Conservation (phyloP, 2,888 invertebrate species). For the Drosophila pseudotakahashii region DNA sequence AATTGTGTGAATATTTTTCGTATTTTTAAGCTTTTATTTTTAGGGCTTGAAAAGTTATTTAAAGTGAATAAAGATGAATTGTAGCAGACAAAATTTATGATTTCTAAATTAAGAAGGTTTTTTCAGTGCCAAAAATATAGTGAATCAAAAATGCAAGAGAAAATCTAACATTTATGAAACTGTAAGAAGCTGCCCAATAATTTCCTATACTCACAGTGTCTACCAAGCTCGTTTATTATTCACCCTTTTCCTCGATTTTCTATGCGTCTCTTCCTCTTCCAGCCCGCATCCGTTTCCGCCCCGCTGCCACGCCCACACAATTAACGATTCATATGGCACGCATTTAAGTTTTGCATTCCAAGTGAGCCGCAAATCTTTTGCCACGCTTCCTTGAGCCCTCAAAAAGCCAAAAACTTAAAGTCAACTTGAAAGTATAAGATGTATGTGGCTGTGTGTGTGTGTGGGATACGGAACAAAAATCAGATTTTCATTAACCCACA, state of each 20-base stretch:
- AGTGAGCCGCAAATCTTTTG: constrained; percentile 61
- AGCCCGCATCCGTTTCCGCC: constrained; percentile 12
- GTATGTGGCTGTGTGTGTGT: constrained; percentile 27
- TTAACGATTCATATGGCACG: constrained; percentile 73
- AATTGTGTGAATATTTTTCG: neutral
- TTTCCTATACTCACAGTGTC: neutral
- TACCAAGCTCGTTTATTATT: neutral
- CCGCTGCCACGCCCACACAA: constrained; percentile 52
- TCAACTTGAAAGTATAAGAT: constrained; percentile 35
- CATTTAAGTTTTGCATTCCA: constrained; percentile 64
- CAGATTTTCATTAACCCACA: constrained; percentile 70
- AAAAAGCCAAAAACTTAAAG: constrained; percentile 58
- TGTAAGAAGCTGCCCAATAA: neutral
- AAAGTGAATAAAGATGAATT: neutral
- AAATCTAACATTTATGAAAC: neutral
- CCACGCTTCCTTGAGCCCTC: constrained; percentile 45
- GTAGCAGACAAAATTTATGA: too few species aligned
- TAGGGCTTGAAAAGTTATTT: neutral
- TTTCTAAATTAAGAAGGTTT: too few species aligned
- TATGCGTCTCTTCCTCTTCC: neutral
- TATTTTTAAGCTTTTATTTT: neutral
- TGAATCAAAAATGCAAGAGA: neutral
- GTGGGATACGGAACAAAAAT: constrained; percentile 51
- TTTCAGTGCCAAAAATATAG: neutral
- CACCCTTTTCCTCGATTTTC: constrained; percentile 3